phyloP scores from a whole-genome alignment of 1,140 invertebrate species.

The Manduca sexta region DNA sequence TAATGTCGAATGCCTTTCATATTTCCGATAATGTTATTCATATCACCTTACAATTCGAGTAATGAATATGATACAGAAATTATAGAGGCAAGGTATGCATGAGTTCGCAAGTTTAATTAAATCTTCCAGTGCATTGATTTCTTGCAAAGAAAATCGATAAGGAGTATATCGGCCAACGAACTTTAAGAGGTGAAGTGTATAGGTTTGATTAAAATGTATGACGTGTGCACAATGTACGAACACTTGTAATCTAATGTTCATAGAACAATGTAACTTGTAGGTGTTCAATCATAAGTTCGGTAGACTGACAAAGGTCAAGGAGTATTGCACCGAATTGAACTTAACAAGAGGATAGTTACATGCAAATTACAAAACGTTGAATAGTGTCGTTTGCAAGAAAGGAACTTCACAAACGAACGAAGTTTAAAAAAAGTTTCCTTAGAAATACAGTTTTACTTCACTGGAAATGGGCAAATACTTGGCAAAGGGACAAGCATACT shows the following conservation, averaged over 20 bases:
- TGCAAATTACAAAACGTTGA: too few relatives aligned
- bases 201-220: too few relatives aligned
- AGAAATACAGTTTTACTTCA: neutral
- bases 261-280: too few relatives aligned
- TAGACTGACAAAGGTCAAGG: too few relatives aligned
- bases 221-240: too few relatives aligned
- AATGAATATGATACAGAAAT: neutral
- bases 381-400: too few relatives aligned
- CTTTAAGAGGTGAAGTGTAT: slow-evolving; percentile 26
- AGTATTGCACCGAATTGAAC: too few relatives aligned
- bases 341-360: too few relatives aligned
- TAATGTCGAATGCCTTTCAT: slow-evolving; percentile 2
- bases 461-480: neutral
- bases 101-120: slow-evolving; percentile 38
- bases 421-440: too few relatives aligned
- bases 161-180: slow-evolving; percentile 54
- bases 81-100: neutral
- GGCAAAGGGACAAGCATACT: neutral
- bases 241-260: slow-evolving; percentile 1
- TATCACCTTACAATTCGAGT: neutral
- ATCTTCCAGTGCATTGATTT: slow-evolving; percentile 40
- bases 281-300: too few relatives aligned
- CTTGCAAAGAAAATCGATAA: slow-evolving; percentile 60
- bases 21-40: neutral
- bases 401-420: too few relatives aligned